These are phyloP conservation scores for Anoplopoma fimbria DNA, from an alignment of 2,113 vertebrate species.

Conservation along the genomic window DNA sequence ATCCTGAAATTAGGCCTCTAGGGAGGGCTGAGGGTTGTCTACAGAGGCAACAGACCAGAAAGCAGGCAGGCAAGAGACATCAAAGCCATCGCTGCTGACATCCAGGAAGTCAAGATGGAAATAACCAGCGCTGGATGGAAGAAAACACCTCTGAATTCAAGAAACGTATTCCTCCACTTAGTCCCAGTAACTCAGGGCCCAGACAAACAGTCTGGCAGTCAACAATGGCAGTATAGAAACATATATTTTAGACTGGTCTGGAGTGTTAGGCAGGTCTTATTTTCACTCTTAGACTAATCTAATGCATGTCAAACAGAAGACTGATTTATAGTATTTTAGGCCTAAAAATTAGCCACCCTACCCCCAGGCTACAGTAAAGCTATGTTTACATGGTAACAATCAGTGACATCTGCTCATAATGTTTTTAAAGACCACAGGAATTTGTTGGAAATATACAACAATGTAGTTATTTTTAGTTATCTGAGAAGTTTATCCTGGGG, in stretches of 20 bases:
- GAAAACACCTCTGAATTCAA: slow-evolving; percentile 12
- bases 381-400: slow-evolving; percentile 11
- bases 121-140: background rate
- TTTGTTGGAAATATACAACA: slow-evolving; percentile 2
- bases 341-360: background rate
- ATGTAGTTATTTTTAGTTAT: background rate
- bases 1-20: slow-evolving; percentile 62
- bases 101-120: slow-evolving; percentile 38
- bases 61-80: slow-evolving; percentile 41
- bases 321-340: background rate
- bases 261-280: background rate
- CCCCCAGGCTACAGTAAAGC: background rate
- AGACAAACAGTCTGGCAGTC: no score
- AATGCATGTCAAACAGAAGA: background rate
- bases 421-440: background rate
- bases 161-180: background rate
- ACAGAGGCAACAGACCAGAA: slow-evolving; percentile 46
- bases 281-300: background rate
- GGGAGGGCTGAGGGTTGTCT: slow-evolving; percentile 44
- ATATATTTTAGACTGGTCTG: background rate
- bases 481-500: background rate
- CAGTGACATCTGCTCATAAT: background rate
- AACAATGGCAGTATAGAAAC: no score
- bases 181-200: background rate
- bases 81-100: slow-evolving; percentile 24